These are phyloP conservation scores for Coilia nasus DNA, from an alignment of 2,797 vertebrate genomes.

Conservation along the genomic window DNA sequence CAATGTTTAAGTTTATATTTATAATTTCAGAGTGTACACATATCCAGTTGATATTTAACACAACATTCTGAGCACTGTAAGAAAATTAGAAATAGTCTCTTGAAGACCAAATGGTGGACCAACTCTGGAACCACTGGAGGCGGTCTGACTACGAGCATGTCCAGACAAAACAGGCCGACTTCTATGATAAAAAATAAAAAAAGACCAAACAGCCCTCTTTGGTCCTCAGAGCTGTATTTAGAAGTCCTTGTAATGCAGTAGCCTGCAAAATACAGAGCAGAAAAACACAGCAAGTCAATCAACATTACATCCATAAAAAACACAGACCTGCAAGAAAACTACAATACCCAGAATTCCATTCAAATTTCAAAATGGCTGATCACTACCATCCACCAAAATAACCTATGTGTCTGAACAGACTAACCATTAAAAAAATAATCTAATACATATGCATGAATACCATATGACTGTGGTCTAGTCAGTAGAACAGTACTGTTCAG, in stretches of 20 bases:
- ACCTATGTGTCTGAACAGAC: neutral
- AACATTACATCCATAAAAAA: neutral
- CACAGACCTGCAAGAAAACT: neutral
- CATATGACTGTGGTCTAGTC: neutral
- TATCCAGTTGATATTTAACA: neutral
- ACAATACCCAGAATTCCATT: neutral
- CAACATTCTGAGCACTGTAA: neutral
- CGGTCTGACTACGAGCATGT: neutral
- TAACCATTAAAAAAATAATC: too few relatives aligned
- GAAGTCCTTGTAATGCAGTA: constrained; percentile 87
- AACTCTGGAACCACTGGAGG: neutral
- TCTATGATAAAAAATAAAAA: neutral
- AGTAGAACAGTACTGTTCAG: neutral
- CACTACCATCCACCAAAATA: neutral
- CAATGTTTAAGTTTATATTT: neutral
- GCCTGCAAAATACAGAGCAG: constrained; percentile 62
- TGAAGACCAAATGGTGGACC: neutral
- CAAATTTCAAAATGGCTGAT: neutral
- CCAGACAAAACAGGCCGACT: neutral
- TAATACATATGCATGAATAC: neutral
- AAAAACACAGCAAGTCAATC: constrained; percentile 14
- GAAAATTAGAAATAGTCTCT: neutral
- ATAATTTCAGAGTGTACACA: neutral
- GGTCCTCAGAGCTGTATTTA: constrained; percentile 55
- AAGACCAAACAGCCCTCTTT: neutral